Evolutionary conservation across 2,113 vertebrate genomes (phyloP), one percentile per base, ranked within the genome.

Genomic region (Ptilorrhoa leucosticta): DNA sequence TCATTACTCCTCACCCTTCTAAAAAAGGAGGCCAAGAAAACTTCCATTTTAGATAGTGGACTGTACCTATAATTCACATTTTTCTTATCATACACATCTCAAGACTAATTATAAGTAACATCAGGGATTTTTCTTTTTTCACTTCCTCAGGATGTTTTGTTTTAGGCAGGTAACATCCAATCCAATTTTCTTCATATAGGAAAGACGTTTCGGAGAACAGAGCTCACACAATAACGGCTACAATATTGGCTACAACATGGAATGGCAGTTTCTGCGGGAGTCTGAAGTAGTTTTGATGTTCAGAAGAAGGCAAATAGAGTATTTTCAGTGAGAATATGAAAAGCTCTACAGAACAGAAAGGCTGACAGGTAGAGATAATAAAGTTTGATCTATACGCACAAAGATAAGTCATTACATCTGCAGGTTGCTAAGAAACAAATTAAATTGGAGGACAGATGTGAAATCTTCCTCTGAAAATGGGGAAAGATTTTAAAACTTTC

Each of bases 251-350:
- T 72, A 50, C 40, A 87, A 69, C 23, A 76, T 7, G 26, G 57
- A 91, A 87, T 6, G 6, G 35, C 57, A 78, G 53, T 79, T 96
- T 94, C 80, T 75, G 0, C 24, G 40, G 61, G 61, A 94, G 14
- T 45, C 58, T 56, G 54, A 95, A 93, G 82, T 57, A 91, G 92
- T 91, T 91, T 72, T 83, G 70, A 64, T 5, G 28, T 44, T 85
- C 69, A 64, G 30, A 83, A 61, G 65, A 60, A 51, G 28, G 40
- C 13, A 73, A 73, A 40, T 4, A 39, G 84, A 81, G 14, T 51
- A 89, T 91, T 91, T 93, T 91, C 69, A 68, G 80, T 56, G 44
- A 96, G 39, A 89, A 81, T 84, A 92, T 37, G 77, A 94, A 92
- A 93, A 86, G 21, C 18, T 77, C 45, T 89, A 86, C 39, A n/a